Base-by-base conservation (phyloP, 1,140 invertebrate genomes). In the Mycetomoellerius zeteki region DNA sequence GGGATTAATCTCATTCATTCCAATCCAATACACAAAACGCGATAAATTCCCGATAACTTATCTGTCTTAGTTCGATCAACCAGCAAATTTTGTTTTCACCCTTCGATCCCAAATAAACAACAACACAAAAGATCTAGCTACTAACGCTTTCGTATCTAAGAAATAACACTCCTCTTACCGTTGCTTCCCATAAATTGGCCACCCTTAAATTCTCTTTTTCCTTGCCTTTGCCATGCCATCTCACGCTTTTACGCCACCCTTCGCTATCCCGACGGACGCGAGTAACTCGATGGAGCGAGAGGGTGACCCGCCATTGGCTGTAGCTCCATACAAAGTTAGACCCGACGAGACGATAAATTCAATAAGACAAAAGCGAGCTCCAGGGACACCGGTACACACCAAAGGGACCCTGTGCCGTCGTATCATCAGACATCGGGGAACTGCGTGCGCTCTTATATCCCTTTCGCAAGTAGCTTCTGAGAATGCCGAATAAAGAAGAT, bases 341-440 rank as follows among this genome's bases (percentile, higher is more conserved):
- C 10, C 27, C 78, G 64, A 85, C 80, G 19, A 82, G 85, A 89
- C 87, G 89, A 90, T 92, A 93, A 93, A 94, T 93, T 91, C 90
- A 90, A 93, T 92, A 89, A 92, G 87, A 87, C 89, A 86, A 80
- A 88, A 85, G 81, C 43, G 30, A 75, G 50, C 65, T 52, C 24
- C n/a, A 2, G 12, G 19, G 58, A 67, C 54, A 73, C 73, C 3
- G 72, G 71, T 75, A 87, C 56, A 72, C 21, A 52, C 37, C 52
- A 12, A 24, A 52, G 72, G 65, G 33, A 30, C 8, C 27, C 52
- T 14, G 10, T 16, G 47, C 16, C 21, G 73, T 43, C 37, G 60
- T 47, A 14, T 19, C 47, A 33, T 69, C 27, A 14, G 4, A 52
- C 37, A 58, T 60, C 43, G 27, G 14, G 16, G 33, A 54, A 33